Evolutionary conservation across 2,888 invertebrate genomes (phyloP).

Genomic region (Agonopterix subpropinquella): DNA sequence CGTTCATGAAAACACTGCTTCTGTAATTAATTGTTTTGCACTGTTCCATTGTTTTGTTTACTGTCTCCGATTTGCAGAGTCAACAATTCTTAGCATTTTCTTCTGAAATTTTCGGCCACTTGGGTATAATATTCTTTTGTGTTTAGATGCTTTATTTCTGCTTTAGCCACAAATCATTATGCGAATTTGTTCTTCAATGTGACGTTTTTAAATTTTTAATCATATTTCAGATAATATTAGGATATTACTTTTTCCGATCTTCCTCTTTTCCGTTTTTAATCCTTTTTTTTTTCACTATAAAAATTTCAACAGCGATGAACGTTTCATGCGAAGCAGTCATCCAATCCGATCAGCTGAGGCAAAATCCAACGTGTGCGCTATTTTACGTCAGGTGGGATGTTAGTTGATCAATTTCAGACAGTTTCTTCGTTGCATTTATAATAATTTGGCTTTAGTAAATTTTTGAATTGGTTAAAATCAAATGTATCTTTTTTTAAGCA

Average conservation of each 20-base stretch:
- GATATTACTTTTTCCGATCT: too few species aligned
- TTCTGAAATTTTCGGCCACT: slow-evolving; percentile 8
- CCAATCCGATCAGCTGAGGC: slow-evolving; percentile 48
- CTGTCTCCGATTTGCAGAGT: not conserved
- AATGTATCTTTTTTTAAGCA: not conserved
- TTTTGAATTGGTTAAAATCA: not conserved
- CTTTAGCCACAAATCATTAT: too few species aligned
- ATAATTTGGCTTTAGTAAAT: not conserved
- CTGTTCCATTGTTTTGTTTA: not conserved
- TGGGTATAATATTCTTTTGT: not conserved
- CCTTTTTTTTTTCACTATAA: not conserved
- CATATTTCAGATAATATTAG: too few species aligned
- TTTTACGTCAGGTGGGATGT: slow-evolving; percentile 37
- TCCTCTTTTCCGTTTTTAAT: not conserved
- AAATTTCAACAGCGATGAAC: slow-evolving; percentile 32
- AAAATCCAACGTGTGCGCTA: slow-evolving; percentile 36
- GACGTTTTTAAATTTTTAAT: too few species aligned
- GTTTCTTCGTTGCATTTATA: slow-evolving; percentile 8
- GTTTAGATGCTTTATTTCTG: too few species aligned
- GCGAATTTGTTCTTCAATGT: too few species aligned
- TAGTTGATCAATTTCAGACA: slow-evolving; percentile 25
- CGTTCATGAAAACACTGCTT: slow-evolving; percentile 34
- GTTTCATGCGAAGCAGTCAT: slow-evolving; percentile 32
- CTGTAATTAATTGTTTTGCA: slow-evolving; percentile 8
- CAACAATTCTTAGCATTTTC: not conserved